A percentile compares a stretch with the other conserved stretches of the same genome.
Conservation (phyloP, 2,113 vertebrate species). For the Axis porcinus region DNA sequence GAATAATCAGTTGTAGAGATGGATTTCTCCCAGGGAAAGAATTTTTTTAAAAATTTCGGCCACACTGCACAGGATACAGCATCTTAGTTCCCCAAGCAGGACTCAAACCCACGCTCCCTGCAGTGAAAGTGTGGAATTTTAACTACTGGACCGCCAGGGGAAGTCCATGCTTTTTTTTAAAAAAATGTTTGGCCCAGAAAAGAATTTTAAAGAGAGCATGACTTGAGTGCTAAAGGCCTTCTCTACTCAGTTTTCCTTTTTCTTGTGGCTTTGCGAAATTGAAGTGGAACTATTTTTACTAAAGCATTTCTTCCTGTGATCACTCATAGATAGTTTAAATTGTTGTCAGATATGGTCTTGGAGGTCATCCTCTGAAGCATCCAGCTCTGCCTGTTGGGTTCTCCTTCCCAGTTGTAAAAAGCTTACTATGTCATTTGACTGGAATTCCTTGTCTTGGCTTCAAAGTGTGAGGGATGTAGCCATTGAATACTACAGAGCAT, state of each 20-base stretch:
- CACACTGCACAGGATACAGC: not conserved
- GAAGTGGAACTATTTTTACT: not conserved
- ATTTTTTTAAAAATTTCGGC: not conserved
- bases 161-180: fast-evolving
- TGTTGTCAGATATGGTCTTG: not conserved
- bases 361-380: not conserved
- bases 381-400: not conserved
- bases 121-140: not conserved
- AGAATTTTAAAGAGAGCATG: not conserved
- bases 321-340: not conserved
- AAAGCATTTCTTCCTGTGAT: not conserved
- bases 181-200: not conserved
- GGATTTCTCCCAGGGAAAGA: not conserved
- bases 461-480: not conserved
- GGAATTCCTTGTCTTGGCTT: not conserved
- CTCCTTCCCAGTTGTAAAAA: not conserved
- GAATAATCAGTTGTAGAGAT: not conserved
- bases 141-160: not conserved
- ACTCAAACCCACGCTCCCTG: not conserved
- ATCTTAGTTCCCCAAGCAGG: not conserved
- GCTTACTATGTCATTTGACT: not conserved
- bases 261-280: not conserved
- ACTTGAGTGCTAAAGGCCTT: not conserved
- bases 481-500: not conserved
- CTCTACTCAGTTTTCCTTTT: not conserved